These are phyloP conservation scores for Eudemis profundana DNA, from an alignment of 2,888 invertebrate genomes.

Conservation along the genomic window DNA sequence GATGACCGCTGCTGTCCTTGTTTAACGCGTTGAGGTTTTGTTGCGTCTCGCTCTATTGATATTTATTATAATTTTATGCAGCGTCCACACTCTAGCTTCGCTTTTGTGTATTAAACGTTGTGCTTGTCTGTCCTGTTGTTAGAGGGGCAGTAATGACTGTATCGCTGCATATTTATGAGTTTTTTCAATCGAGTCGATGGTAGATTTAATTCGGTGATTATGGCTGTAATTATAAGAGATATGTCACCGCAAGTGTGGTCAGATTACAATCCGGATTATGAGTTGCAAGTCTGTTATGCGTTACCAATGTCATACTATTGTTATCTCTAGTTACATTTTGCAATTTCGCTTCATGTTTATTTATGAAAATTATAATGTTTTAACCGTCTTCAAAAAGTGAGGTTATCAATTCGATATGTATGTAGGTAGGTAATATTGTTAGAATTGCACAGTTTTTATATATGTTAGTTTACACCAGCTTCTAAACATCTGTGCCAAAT, in stretches of 20 bases:
- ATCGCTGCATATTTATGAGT: slow-evolving; percentile 71
- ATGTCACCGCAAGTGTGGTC: slow-evolving; percentile 51
- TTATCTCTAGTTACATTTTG: slow-evolving; percentile 12
- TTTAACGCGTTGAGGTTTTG: slow-evolving; percentile 41
- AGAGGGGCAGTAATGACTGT: slow-evolving; percentile 68
- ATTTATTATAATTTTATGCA: slow-evolving; percentile 85
- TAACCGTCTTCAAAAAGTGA: too few relatives aligned
- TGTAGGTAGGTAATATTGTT: too few relatives aligned
- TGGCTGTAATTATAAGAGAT: slow-evolving; percentile 66
- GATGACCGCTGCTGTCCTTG: slow-evolving; percentile 49
- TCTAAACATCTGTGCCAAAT: too few relatives aligned
- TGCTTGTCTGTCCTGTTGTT: slow-evolving; percentile 72
- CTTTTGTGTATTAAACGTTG: slow-evolving; percentile 80
- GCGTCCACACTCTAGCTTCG: slow-evolving; percentile 66
- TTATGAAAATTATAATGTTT: neutral
- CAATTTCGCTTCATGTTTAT: neutral
- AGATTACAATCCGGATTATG: slow-evolving; percentile 38
- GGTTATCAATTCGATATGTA: too few relatives aligned
- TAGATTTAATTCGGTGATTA: slow-evolving; percentile 74
- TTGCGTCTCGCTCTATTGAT: slow-evolving; percentile 62
- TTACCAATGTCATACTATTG: slow-evolving; percentile 20
- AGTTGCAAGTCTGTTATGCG: slow-evolving; percentile 28
- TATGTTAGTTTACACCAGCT: too few relatives aligned
- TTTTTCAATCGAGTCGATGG: slow-evolving; percentile 62
- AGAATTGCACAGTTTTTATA: too few relatives aligned